These are phyloP conservation scores for Sus cebifrons DNA, from an alignment of 2,797 vertebrate genomes.

Conservation along the genomic window DNA sequence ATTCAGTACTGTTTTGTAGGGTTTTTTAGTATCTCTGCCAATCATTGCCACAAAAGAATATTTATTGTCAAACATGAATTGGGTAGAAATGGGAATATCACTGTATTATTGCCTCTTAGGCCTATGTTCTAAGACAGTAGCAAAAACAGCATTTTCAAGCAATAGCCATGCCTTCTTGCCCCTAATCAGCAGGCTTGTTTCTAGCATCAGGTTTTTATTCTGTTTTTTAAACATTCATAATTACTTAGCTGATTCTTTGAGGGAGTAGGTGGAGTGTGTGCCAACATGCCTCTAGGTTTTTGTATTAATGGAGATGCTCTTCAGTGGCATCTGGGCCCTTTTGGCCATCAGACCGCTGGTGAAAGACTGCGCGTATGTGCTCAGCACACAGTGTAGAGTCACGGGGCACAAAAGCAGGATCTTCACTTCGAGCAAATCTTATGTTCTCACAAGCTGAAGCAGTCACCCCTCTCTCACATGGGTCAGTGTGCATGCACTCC, in stretches of 20 bases:
- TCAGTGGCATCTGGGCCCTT: background rate
- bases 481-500: background rate
- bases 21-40: conserved; percentile 82
- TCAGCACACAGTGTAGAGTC: background rate
- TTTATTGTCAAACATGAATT: conserved; percentile 57
- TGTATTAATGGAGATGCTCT: background rate
- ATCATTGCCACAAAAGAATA: conserved; percentile 74
- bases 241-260: background rate
- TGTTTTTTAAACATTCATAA: background rate
- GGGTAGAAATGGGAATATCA: conserved; percentile 46
- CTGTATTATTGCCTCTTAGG: background rate
- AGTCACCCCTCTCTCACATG: background rate
- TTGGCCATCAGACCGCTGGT: background rate
- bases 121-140: background rate
- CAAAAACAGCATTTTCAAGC: background rate
- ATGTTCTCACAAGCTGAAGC: background rate
- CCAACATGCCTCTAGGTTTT: background rate
- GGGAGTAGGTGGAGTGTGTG: too few species aligned
- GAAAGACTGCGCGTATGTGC: background rate
- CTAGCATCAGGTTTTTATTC: background rate
- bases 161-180: background rate
- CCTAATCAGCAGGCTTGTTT: background rate
- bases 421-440: background rate
- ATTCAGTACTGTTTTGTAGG: conserved; percentile 77
- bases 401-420: background rate